Evolutionary conservation across 2,797 vertebrate genomes (phyloP).

Genomic region (Sternarchorhynchus goeldii): DNA sequence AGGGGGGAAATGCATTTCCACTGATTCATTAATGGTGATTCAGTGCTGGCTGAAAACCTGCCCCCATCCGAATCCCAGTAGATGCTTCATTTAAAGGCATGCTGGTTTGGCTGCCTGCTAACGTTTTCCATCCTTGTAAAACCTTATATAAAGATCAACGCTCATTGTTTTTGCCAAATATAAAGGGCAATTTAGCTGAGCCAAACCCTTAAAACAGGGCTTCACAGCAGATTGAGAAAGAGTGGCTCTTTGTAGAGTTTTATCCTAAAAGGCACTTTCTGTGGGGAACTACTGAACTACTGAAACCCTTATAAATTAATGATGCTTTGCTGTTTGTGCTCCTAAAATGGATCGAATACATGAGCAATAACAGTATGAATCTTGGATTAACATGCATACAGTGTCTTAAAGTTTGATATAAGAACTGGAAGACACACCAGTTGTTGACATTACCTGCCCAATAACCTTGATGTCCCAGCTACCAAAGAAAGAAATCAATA

Average conservation of each 20-base stretch:
- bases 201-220: slow-evolving; percentile 40
- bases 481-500: neutral
- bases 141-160: slow-evolving; percentile 49
- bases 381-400: neutral
- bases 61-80: slow-evolving; percentile 43
- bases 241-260: slow-evolving; percentile 28
- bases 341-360: neutral
- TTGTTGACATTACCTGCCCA: no score
- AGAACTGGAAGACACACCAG: neutral
- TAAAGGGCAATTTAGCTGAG: slow-evolving; percentile 40
- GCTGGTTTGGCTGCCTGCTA: slow-evolving; percentile 51
- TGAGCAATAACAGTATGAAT: neutral
- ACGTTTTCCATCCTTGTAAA: slow-evolving; percentile 57
- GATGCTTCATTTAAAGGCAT: slow-evolving; percentile 53
- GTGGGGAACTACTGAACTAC: neutral
- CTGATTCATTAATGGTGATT: slow-evolving; percentile 47
- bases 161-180: slow-evolving; percentile 53
- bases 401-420: neutral
- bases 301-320: neutral
- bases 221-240: slow-evolving; percentile 28
- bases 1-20: slow-evolving; percentile 51
- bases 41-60: slow-evolving; percentile 40
- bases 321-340: neutral
- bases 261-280: slow-evolving; percentile 20
- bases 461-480: neutral